phyloP scores from a whole-genome alignment of 1,140 invertebrate species.

The Papilio helenus region DNA sequence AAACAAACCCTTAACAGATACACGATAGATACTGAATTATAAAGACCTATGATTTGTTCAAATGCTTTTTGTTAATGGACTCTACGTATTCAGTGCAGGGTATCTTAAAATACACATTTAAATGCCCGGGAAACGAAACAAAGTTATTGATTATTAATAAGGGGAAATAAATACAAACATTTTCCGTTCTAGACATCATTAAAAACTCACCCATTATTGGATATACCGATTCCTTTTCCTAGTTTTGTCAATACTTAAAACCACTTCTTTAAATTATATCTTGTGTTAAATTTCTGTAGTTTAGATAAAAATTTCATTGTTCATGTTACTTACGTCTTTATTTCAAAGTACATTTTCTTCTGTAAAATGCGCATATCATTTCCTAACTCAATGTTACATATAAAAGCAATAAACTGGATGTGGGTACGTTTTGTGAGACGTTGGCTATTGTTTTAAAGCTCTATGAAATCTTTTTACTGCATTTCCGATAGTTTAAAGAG shows the following conservation, averaged over 20 bases:
- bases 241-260: not conserved
- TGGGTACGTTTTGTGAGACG: not conserved
- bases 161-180: not conserved
- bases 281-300: not conserved
- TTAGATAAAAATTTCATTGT: not conserved
- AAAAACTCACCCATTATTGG: not conserved
- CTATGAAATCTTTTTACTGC: slow-evolving; percentile 31
- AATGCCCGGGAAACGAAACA: not conserved
- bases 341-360: not conserved
- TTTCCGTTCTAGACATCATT: too few relatives aligned
- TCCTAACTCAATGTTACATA: slow-evolving; percentile 4
- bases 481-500: slow-evolving; percentile 16
- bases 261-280: not conserved
- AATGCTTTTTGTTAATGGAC: not conserved
- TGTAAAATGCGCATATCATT: slow-evolving; percentile 23
- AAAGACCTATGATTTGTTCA: not conserved
- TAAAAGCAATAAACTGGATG: slow-evolving; percentile 33
- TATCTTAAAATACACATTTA: not conserved
- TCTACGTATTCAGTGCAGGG: not conserved
- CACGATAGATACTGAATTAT: not conserved
- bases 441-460: slow-evolving; percentile 35
- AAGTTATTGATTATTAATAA: not conserved
- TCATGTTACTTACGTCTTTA: not conserved
- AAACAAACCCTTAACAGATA: slow-evolving; percentile 3
- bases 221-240: not conserved